Percentiles rank a stretch among this genome's conserved stretches.
Evolutionary conservation across 2,797 vertebrate genomes (phyloP).

Genomic region (Martes flavigula): DNA sequence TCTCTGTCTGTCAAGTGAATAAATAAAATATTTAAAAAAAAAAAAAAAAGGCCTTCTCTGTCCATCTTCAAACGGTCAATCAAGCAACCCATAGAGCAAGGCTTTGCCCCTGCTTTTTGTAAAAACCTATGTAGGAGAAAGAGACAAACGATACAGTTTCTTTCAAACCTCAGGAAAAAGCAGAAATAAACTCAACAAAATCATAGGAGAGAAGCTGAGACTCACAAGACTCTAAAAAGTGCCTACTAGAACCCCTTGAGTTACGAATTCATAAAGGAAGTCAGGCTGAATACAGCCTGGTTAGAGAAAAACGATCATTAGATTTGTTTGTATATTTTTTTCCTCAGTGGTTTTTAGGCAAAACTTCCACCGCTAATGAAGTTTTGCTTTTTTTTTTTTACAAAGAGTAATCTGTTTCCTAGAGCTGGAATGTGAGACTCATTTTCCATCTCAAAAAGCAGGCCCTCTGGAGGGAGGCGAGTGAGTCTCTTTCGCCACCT

Average conservation of each 20-base stretch:
- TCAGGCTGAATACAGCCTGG: not conserved
- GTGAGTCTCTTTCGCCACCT: conserved; percentile 60
- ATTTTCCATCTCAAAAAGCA: not conserved
- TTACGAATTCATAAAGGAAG: not conserved
- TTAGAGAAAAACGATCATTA: not conserved
- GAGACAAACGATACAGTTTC: not conserved
- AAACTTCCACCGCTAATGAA: not conserved
- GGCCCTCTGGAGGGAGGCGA: not conserved
- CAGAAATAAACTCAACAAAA: not conserved
- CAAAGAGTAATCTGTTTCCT: not conserved
- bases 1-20: too few species aligned
- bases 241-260: not conserved
- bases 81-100: not conserved
- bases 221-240: not conserved
- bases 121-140: not conserved
- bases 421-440: not conserved
- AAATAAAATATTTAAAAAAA: not conserved
- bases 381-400: not conserved
- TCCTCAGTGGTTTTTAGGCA: not conserved
- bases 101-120: not conserved
- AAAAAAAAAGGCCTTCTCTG: not conserved
- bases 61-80: not conserved
- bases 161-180: not conserved
- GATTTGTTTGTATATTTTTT: conserved; percentile 6
- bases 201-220: not conserved